Evolutionary conservation across 2,888 invertebrate genomes (phyloP), one percentile per base, ranked within the genome.

Genomic region (Torymus auratus): DNA sequence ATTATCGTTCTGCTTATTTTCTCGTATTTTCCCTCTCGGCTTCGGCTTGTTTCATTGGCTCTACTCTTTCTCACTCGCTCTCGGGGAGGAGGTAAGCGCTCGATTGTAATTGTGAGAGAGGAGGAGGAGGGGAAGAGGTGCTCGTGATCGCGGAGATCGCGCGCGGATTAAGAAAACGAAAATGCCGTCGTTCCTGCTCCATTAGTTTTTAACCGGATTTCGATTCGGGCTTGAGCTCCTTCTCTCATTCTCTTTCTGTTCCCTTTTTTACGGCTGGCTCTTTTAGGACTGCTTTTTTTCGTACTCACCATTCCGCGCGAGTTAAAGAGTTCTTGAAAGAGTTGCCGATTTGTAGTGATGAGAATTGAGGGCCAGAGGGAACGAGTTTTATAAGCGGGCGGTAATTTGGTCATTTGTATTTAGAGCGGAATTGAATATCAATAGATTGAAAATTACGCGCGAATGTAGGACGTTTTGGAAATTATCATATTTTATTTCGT

Each of bases 1-100:
- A 83, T 80, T 81, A 82, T 71, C 72, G 74, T 69, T 70, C 65
- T 68, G 58, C 68, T 82, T 67, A 80, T 77, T 77, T 75, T 80
- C 80, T 55, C 64, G 65, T 75, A 73, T 77, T 80, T 61, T 65
- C 56, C 61, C 62, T 60, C 52, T 65, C n/a, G 55, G 17, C 15
- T 70, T 53, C 53, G 15, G 23, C 52, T 61, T 72, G 55, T 55
- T 72, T 53, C 61, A 76, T 28, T 23, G 23, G 28, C 56, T 72
- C 67, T 41, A 5, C 7, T 41, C 13, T 65, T 72, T 5, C 58
- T 12, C 50, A 13, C n/a, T 72, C 67, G 5, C 41, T 72, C 67
- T 41, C 41, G 5, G 41, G 41, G 41, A 5, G 41, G 7, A 41
- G 41, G 41, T 41, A 41, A 41, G 41, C 50, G 20, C 15, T 23